phyloP scores from a whole-genome alignment of 1,140 invertebrate genomes.

The Lordiphosa clarofinis region DNA sequence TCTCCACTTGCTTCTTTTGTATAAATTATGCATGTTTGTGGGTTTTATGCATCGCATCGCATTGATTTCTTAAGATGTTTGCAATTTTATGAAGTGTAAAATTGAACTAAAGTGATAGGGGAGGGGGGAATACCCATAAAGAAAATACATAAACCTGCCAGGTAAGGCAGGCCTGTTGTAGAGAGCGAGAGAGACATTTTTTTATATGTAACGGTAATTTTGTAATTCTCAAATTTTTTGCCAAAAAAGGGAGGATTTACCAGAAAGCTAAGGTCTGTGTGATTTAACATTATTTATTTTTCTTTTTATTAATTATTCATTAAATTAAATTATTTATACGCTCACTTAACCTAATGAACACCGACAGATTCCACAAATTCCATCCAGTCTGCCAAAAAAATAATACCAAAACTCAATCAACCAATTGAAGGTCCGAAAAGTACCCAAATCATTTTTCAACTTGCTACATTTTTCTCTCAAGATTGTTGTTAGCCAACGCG shows the following conservation, averaged over 20 bases:
- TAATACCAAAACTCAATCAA: slow-evolving; percentile 36
- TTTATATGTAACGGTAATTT: too few species aligned
- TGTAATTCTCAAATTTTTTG: too few species aligned
- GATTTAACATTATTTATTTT: too few species aligned
- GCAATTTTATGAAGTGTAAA: slow-evolving; percentile 66
- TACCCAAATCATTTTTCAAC: slow-evolving; percentile 29
- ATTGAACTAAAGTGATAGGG: slow-evolving; percentile 42
- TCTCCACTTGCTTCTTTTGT: slow-evolving; percentile 8
- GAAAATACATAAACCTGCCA: slow-evolving; percentile 27
- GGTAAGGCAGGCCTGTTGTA: slow-evolving; percentile 8
- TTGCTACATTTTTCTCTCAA: slow-evolving; percentile 32
- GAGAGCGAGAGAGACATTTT: too few species aligned
- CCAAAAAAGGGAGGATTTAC: too few species aligned
- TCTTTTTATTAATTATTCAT: not conserved
- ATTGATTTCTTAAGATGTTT: slow-evolving; percentile 55
- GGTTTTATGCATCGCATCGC: slow-evolving; percentile 30
- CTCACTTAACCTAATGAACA: slow-evolving; percentile 1
- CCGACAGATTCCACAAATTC: slow-evolving; percentile 22
- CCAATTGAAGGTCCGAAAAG: slow-evolving; percentile 27
- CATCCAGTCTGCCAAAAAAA: slow-evolving; percentile 32
- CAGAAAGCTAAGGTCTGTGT: too few species aligned
- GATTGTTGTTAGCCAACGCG: slow-evolving; percentile 16
- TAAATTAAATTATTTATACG: not conserved
- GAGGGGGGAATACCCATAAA: slow-evolving; percentile 9
- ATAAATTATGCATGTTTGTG: slow-evolving; percentile 71